These are phyloP conservation scores for Ichneumoninae sp. DNA, from an alignment of 2,888 invertebrate species.

Conservation along the genomic window DNA sequence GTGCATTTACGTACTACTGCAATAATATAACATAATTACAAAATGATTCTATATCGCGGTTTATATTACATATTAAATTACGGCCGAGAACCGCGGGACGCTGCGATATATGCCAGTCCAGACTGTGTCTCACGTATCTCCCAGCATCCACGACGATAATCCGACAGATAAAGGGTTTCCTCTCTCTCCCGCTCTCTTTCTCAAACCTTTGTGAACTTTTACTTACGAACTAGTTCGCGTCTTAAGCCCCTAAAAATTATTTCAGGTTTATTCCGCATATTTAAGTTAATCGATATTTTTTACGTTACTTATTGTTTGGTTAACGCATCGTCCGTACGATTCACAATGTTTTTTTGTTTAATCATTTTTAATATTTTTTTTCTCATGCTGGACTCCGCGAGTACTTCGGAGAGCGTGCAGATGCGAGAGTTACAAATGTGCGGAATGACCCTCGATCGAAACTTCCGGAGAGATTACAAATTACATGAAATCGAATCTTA, in stretches of 20 bases:
- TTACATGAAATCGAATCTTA: not conserved
- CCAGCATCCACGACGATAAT: slow-evolving; percentile 38
- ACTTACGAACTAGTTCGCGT: slow-evolving; percentile 66
- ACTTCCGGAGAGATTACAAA: not conserved
- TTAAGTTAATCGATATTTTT: slow-evolving; percentile 49
- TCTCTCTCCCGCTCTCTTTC: slow-evolving; percentile 20
- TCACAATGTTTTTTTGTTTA: slow-evolving; percentile 13
- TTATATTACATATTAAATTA: slow-evolving; percentile 67
- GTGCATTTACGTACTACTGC: slow-evolving; percentile 70
- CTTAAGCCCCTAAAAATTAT: slow-evolving; percentile 60
- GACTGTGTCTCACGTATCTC: slow-evolving; percentile 19
- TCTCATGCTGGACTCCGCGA: slow-evolving; percentile 13
- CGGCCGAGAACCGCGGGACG: slow-evolving; percentile 22
- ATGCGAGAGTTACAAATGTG: slow-evolving; percentile 9
- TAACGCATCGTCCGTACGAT: slow-evolving; percentile 42
- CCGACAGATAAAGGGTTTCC: slow-evolving; percentile 14
- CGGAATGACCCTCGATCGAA: slow-evolving; percentile 3
- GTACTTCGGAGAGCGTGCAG: slow-evolving; percentile 7
- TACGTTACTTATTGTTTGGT: slow-evolving; percentile 50
- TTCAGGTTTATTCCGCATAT: slow-evolving; percentile 65
- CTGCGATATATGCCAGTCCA: not conserved
- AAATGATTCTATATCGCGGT: slow-evolving; percentile 66
- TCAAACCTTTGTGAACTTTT: slow-evolving; percentile 49
- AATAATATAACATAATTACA: slow-evolving; percentile 73
- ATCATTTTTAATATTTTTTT: slow-evolving; percentile 1